Evolutionary conservation across 2,888 invertebrate genomes (phyloP).

Genomic region (Volucella bombylans): DNA sequence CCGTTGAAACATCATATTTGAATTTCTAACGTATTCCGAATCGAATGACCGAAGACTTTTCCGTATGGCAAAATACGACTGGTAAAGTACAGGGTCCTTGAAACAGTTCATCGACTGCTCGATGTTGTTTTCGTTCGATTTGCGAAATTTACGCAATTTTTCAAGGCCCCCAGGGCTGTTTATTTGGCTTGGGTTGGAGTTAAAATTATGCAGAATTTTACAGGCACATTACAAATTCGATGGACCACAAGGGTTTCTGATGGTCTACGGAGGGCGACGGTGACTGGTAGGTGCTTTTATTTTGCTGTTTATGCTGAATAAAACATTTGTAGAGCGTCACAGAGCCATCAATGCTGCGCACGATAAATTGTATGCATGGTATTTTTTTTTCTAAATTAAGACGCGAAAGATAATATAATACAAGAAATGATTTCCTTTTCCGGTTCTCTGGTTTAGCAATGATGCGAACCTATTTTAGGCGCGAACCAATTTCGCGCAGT

Average conservation of each 20-base stretch:
- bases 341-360: not conserved
- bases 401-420: not conserved
- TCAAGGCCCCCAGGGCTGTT: constrained; percentile 15
- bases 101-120: constrained; percentile 68
- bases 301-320: constrained; percentile 34
- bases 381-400: not conserved
- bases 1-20: constrained; percentile 50
- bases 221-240: constrained; percentile 45
- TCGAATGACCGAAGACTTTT: constrained; percentile 7
- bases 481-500: not conserved
- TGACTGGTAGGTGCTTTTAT: not conserved
- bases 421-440: not conserved
- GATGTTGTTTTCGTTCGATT: constrained; percentile 54
- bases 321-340: constrained; percentile 22
- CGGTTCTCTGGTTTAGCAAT: not conserved
- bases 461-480: not conserved
- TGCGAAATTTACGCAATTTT: constrained; percentile 69
- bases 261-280: not conserved
- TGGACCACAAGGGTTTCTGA: not conserved
- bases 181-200: constrained; percentile 6
- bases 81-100: constrained; percentile 54
- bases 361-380: no score
- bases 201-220: constrained; percentile 52
- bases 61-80: constrained; percentile 18
- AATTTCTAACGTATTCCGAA: constrained; percentile 58